Evolutionary conservation across 2,113 vertebrate genomes (phyloP).

Genomic region (Seriola quinqueradiata): DNA sequence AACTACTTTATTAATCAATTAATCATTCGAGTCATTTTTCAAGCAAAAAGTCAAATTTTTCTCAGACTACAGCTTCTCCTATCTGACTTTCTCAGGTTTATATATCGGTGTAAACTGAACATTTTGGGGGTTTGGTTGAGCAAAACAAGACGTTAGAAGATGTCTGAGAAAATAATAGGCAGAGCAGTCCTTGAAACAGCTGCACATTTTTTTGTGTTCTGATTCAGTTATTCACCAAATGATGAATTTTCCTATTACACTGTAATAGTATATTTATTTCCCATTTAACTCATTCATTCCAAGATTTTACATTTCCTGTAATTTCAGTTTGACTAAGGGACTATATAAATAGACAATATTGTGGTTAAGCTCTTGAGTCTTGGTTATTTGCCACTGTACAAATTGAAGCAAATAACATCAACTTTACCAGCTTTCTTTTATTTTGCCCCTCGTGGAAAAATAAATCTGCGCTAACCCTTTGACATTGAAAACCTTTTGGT

Average conservation of each 20-base stretch:
- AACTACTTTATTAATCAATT: neutral
- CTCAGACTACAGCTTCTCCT: neutral
- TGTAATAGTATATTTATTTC: no score
- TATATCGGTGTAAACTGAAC: neutral
- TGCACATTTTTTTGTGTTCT: no score
- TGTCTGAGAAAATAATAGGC: no score
- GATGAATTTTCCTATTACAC: no score
- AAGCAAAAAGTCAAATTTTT: neutral
- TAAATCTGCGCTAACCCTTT: neutral
- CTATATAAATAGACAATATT: neutral
- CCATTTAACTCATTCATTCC: no score
- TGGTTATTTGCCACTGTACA: neutral
- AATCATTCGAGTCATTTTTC: no score
- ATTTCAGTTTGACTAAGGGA: neutral
- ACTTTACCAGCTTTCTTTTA: neutral
- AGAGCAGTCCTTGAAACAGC: no score
- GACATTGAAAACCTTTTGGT: neutral
- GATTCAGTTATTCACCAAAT: no score
- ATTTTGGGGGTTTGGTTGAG: neutral
- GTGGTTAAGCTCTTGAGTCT: neutral
- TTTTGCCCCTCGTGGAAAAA: neutral
- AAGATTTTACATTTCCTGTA: neutral
- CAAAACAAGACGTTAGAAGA: no score
- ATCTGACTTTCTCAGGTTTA: neutral
- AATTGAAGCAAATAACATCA: neutral